These are phyloP conservation scores for Eleginops maclovinus DNA, from an alignment of 2,113 vertebrate species.

Conservation along the genomic window DNA sequence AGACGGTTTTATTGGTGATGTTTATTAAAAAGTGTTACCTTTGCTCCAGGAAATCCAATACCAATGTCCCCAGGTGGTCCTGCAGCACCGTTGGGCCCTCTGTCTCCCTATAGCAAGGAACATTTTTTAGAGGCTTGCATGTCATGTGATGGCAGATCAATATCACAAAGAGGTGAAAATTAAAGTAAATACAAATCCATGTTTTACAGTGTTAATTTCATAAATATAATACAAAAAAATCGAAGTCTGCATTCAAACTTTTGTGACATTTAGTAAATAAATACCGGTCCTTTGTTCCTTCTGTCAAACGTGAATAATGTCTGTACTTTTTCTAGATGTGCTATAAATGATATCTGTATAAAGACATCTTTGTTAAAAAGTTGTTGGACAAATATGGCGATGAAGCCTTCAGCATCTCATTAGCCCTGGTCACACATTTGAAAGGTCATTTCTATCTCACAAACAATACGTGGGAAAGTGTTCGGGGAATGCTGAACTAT, in stretches of 20 bases:
- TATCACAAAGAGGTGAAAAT: not conserved
- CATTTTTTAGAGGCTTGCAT: not conserved
- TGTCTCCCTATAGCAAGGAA: conserved; percentile 73
- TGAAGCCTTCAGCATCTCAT: conserved; percentile 52
- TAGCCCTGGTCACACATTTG: conserved; percentile 26
- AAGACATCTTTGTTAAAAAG: conserved; percentile 70
- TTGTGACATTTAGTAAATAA: conserved; percentile 24
- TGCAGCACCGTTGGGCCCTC: conserved; percentile 82
- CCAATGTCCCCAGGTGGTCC: conserved; percentile 85
- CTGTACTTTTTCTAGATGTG: conserved; percentile 14
- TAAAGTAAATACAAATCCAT: no score
- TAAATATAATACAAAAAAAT: not conserved
- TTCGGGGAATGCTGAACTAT: not conserved
- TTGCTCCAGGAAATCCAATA: conserved; percentile 89
- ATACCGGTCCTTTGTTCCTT: conserved; percentile 23
- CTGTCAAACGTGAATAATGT: conserved; percentile 21
- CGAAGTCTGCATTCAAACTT: not conserved
- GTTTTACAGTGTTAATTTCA: no score
- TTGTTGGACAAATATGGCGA: not conserved
- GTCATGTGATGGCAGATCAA: not conserved
- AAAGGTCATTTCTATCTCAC: conserved; percentile 56
- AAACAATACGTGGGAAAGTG: not conserved
- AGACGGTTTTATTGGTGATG: not conserved
- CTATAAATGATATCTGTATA: conserved; percentile 41
- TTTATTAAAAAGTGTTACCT: conserved; percentile 79